Percentiles rank a stretch among this genome's conserved stretches.
These are phyloP conservation scores for Drosophila dunni DNA, from an alignment of 1,140 invertebrate species.

Conservation along the genomic window DNA sequence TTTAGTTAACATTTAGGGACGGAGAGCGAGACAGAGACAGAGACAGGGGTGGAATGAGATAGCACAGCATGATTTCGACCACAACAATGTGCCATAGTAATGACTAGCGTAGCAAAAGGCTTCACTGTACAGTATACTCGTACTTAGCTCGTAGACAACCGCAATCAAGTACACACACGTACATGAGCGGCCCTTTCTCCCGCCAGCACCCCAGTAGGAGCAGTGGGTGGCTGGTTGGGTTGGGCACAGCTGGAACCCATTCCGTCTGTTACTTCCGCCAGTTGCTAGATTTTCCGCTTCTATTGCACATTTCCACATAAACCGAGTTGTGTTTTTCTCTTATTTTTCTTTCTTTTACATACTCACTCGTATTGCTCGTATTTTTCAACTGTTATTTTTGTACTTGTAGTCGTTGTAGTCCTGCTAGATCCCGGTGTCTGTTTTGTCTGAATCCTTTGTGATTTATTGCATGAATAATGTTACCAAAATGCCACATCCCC, in stretches of 20 bases:
- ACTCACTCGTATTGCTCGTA: neutral
- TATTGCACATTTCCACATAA: conserved; percentile 36
- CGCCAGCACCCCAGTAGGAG: neutral
- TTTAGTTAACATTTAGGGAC: conserved; percentile 17
- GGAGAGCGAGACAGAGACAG: neutral
- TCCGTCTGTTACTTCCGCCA: conserved; percentile 28
- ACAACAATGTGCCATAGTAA: conserved; percentile 42
- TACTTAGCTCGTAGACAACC: conserved; percentile 9
- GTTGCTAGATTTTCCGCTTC: conserved; percentile 37
- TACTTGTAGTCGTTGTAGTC: neutral
- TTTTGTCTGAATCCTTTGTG: conserved; percentile 36
- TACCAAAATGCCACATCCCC: conserved; percentile 32
- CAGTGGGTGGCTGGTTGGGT: neutral
- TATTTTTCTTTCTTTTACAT: conserved; percentile 2
- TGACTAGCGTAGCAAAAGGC: conserved; percentile 18
- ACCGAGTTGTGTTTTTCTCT: conserved; percentile 5
- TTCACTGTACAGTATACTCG: conserved; percentile 23
- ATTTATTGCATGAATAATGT: conserved; percentile 48
- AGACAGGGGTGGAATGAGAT: neutral
- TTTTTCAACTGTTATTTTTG: conserved; percentile 18
- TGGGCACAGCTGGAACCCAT: conserved; percentile 20
- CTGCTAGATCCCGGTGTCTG: conserved; percentile 9
- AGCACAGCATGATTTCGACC: conserved; percentile 18
- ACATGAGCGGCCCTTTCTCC: neutral
- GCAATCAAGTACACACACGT: conserved; percentile 14